Evolutionary conservation across 2,113 vertebrate species (phyloP), one percentile per base, ranked within the genome.

Genomic region (Andinoacara biseriatus): DNA sequence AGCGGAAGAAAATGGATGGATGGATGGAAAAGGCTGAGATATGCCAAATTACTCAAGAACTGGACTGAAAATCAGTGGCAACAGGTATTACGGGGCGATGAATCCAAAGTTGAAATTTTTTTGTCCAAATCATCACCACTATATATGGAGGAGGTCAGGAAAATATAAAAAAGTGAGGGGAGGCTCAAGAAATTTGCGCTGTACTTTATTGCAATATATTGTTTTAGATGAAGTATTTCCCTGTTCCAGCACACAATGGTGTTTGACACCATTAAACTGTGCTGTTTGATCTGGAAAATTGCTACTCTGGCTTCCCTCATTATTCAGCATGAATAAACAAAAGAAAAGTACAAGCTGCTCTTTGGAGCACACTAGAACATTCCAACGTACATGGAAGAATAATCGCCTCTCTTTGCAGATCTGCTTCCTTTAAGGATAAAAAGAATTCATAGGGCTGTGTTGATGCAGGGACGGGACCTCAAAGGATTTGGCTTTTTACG

Each of bases 291-390:
- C 85, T 90, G 61, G 31, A 85, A 87, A 85, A 40, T 67, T 7
- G 59, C 38, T 59, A 40, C 61, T 57, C 31, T n/a, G 67, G 33
- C 74, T n/a, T 79, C 54, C 8, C 20, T 65, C 57, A 49, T 80
- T 80, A 78, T 82, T 89, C 79, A 57, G 59, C 77, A 56, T 83
- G 72, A 83, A 86, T 81, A 87, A 31, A 82, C 60, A 72, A 79
- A 85, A 74, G 58, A 78, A 38, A 79, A 86, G 58, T 22, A 67
- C 33, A 58, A 33, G 69, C 65, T 29, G 4, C 11, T 76, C 57
- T 86, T 76, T 57, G 56, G 69, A 65, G 87, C 5, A 9, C 61
- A 43, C 35, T n/a, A 58, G 29, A 65, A 77, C 82, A 61, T 80
- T 54, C 40, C 31, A 67, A 20, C 22, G 20, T 38, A 75, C 52